Base-by-base conservation (phyloP, 1,140 invertebrate genomes). In the Sycophaga agraensis region DNA sequence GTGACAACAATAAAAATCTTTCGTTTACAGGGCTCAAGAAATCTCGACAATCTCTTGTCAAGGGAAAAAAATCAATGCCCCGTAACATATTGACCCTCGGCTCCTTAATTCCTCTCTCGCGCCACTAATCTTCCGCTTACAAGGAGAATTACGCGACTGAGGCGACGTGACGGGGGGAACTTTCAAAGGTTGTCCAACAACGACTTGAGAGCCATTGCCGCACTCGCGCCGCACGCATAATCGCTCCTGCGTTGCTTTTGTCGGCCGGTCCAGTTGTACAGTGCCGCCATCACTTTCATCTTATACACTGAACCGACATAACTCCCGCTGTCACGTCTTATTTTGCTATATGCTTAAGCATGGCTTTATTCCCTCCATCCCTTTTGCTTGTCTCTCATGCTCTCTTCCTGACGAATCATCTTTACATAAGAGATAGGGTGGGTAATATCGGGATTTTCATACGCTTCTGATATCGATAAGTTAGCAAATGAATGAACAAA, bases 81-180 rank as follows among this genome's bases (percentile, higher is more conserved):
- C 26, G 8, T 4, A 48, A n/a, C 4, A 26, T 11, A 26, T 46
- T 48, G 24, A 48, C 42, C 21, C 3, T 1, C 8, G 3, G 14
- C 12, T 45, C 24, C 24, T 26, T 34, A 17, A 8, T 31, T 34
- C 11, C 2, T 34, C 6, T 55, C 14, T 40, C 14, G 22, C n/a
- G 35, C 14, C 37, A 8, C 55, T 57, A 57, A 57, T 57, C 55
- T 37, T 12, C 4, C 6, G 11, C 7, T 56, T 46, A 45, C 19
- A 40, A 40, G 21, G 16, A 50, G 48, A 51, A 51, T 51, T 51
- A 51, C 3, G 16, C 22, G 43, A 46, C 28, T 46, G 28, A 46
- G 43, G 24, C n/a, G 39, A 40, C 22, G 51, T n/a, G n/a, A n/a
- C n/a, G n/a, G 0, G 26, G 12, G 26, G 26, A 35, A 42, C 31